phyloP scores from a whole-genome alignment of 2,888 invertebrate species.

The Cistogaster globosa region DNA sequence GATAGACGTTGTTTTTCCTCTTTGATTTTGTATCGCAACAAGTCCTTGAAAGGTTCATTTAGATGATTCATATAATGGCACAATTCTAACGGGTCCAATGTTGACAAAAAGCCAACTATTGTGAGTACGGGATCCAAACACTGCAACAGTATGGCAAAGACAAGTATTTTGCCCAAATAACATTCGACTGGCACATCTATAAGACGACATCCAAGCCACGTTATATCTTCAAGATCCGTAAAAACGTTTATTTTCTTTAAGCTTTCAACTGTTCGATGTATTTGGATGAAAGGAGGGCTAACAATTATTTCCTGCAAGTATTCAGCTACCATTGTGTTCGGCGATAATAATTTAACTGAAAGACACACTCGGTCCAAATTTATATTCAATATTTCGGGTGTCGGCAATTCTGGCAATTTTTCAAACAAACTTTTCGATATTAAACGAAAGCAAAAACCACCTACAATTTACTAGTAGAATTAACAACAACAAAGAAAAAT shows the following conservation, averaged over 20 bases:
- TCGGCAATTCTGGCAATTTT: slow-evolving; percentile 87
- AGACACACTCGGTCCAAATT: slow-evolving; percentile 93
- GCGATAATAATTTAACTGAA: slow-evolving; percentile 91
- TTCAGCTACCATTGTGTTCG: slow-evolving; percentile 90
- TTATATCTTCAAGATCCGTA: slow-evolving; percentile 92
- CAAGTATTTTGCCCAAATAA: slow-evolving; percentile 93
- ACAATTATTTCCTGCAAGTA: slow-evolving; percentile 92
- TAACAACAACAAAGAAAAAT: not conserved
- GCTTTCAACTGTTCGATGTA: slow-evolving; percentile 87
- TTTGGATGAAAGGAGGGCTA: slow-evolving; percentile 90
- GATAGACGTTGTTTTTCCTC: slow-evolving; percentile 85
- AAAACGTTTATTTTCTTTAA: slow-evolving; percentile 93
- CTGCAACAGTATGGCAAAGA: slow-evolving; percentile 94
- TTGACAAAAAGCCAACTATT: slow-evolving; percentile 92
- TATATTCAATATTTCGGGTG: slow-evolving; percentile 92
- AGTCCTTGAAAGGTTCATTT: slow-evolving; percentile 77
- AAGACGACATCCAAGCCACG: slow-evolving; percentile 89
- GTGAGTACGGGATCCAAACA: slow-evolving; percentile 97
- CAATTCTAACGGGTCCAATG: slow-evolving; percentile 88
- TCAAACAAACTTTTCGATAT: slow-evolving; percentile 85
- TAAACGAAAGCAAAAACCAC: slow-evolving; percentile 90
- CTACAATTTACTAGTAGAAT: slow-evolving; percentile 40
- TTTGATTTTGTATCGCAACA: slow-evolving; percentile 77
- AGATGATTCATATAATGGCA: slow-evolving; percentile 83
- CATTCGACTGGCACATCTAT: slow-evolving; percentile 96